A percentile compares a stretch with the other conserved stretches of the same genome.
Conservation (phyloP, 2,113 vertebrate species). For the Narcine bancroftii region DNA sequence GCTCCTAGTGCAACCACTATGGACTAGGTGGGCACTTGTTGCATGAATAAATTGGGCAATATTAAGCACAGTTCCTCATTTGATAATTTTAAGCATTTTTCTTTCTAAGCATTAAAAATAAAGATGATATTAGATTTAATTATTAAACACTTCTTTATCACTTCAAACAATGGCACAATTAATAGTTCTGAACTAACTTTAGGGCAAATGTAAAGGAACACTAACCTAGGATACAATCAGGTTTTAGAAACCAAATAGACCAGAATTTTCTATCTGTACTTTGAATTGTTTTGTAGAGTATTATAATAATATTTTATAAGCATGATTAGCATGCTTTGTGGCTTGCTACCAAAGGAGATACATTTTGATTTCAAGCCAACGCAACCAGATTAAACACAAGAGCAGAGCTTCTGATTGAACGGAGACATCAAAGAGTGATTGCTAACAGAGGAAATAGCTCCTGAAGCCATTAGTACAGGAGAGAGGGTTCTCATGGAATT, state of each 20-base stretch:
- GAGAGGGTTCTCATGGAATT: slow-evolving; percentile 18
- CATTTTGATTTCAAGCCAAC: neutral
- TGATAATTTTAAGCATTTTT: neutral
- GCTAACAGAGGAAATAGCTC: slow-evolving; percentile 11
- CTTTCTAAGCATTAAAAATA: neutral
- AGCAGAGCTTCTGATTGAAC: slow-evolving; percentile 11
- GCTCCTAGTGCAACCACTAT: no score
- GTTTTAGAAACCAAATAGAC: neutral
- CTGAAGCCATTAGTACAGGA: slow-evolving; percentile 21
- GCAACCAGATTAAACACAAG: neutral
- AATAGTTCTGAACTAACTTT: neutral
- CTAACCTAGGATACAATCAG: neutral
- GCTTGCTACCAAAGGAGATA: neutral
- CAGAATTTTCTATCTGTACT: neutral
- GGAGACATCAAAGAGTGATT: neutral
- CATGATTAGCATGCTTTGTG: neutral
- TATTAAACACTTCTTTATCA: neutral
- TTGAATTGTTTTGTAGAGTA: neutral
- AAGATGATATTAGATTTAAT: neutral
- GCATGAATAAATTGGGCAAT: no score
- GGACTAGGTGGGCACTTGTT: no score
- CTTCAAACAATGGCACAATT: neutral
- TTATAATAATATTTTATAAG: neutral
- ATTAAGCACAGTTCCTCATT: neutral
- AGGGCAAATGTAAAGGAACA: neutral